Evolutionary conservation across 2,888 invertebrate species (phyloP).

Genomic region (Cheilosia vulpina): DNA sequence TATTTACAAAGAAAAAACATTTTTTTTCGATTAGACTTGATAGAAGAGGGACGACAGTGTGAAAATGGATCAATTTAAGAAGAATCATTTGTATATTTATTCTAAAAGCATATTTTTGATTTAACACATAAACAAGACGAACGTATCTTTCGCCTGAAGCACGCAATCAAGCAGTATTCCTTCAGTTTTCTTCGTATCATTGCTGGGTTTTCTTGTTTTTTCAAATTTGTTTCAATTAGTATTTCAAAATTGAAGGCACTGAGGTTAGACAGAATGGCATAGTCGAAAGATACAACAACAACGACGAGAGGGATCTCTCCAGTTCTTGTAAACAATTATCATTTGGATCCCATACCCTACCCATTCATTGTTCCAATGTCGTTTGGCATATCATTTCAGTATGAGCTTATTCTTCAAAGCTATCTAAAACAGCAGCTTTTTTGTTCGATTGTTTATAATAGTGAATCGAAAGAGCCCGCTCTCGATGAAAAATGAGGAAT

Average conservation of each 20-base stretch:
- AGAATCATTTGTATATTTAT: conserved; percentile 72
- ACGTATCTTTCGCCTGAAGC: conserved; percentile 66
- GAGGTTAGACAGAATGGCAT: conserved; percentile 37
- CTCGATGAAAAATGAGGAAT: conserved; percentile 69
- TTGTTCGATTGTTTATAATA: conserved; percentile 58
- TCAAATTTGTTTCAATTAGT: conserved; percentile 34
- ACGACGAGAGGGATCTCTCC: conserved; percentile 47
- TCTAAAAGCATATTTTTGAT: conserved; percentile 72
- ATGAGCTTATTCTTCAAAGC: conserved; percentile 44
- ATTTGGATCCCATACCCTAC: conserved; percentile 1
- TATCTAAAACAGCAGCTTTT: conserved; percentile 17
- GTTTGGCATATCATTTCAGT: conserved; percentile 48
- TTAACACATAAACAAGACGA: conserved; percentile 70
- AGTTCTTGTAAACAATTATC: conserved; percentile 61
- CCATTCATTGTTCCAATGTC: conserved; percentile 66
- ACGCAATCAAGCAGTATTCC: conserved; percentile 65
- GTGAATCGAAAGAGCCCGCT: conserved; percentile 56
- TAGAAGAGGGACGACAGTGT: not conserved
- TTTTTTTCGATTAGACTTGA: conserved; percentile 23
- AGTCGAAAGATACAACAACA: conserved; percentile 27
- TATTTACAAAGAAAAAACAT: conserved; percentile 44
- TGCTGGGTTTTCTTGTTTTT: not conserved
- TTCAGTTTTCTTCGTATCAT: conserved; percentile 20
- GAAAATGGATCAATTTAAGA: conserved; percentile 47
- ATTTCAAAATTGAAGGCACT: conserved; percentile 28